These are phyloP conservation scores for Notospermus geniculatus DNA, from an alignment of 1,140 invertebrate genomes.

Conservation along the genomic window DNA sequence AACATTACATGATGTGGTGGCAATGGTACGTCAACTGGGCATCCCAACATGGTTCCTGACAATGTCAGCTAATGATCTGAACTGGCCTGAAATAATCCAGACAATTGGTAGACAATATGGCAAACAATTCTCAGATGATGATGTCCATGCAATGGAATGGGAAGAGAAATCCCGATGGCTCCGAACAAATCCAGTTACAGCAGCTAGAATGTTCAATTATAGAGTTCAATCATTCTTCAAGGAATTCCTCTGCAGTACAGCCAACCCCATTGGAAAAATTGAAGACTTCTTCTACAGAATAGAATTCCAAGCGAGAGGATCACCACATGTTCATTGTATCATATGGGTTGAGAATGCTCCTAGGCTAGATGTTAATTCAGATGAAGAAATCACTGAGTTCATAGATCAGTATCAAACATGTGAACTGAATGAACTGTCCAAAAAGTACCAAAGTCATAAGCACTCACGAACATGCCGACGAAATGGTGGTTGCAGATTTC, in stretches of 20 bases:
- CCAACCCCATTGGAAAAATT: slow-evolving; percentile 19
- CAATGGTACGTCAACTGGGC: slow-evolving; percentile 23
- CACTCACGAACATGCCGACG: no score
- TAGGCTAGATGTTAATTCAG: neutral
- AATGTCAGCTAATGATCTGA: slow-evolving; percentile 24
- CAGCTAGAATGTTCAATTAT: slow-evolving; percentile 24
- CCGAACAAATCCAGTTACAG: slow-evolving; percentile 21
- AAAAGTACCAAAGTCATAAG: no score
- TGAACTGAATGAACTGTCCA: no score
- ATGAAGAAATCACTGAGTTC: neutral
- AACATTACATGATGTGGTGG: slow-evolving; percentile 22
- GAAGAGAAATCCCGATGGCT: slow-evolving; percentile 20
- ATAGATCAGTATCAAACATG: neutral
- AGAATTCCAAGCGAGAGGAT: slow-evolving; percentile 7
- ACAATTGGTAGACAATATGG: slow-evolving; percentile 19
- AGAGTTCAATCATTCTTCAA: slow-evolving; percentile 20
- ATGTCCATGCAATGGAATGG: slow-evolving; percentile 16
- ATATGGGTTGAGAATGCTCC: neutral
- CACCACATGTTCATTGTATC: slow-evolving; percentile 7
- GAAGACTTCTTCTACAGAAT: slow-evolving; percentile 3
- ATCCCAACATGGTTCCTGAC: slow-evolving; percentile 27
- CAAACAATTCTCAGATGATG: neutral
- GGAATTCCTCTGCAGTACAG: slow-evolving; percentile 13
- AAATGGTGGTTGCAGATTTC: no score
- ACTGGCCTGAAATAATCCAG: slow-evolving; percentile 23